A percentile compares a stretch with the other conserved stretches of the same genome.
Conservation (phyloP, 2,888 invertebrate species). For the Suillia variegata region DNA sequence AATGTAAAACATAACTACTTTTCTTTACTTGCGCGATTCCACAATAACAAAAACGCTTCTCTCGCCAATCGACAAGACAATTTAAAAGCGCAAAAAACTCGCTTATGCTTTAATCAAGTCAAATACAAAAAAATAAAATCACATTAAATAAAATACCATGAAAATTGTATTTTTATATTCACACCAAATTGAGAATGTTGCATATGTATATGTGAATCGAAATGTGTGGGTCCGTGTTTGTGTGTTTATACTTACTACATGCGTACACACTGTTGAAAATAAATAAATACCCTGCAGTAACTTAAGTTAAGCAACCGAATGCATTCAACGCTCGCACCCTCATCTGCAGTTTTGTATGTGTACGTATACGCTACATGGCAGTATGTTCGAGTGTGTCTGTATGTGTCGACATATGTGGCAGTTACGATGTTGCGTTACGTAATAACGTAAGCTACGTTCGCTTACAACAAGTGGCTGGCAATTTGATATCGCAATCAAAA, state of each 20-base stretch:
- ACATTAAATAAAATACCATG: too few relatives aligned
- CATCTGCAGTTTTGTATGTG: neutral
- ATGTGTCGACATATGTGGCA: neutral
- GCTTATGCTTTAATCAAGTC: too few relatives aligned
- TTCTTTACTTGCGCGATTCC: too few relatives aligned
- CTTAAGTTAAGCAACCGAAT: too few relatives aligned
- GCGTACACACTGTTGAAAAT: neutral
- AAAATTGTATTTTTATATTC: constrained; percentile 1
- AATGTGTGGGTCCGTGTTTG: neutral
- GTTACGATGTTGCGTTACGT: neutral
- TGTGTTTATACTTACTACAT: too few relatives aligned
- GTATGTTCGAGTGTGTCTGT: neutral
- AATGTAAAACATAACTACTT: too few relatives aligned
- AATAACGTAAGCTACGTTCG: neutral
- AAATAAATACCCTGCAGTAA: too few relatives aligned
- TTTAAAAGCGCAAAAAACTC: too few relatives aligned
- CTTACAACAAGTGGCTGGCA: constrained; percentile 51
- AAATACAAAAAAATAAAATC: too few relatives aligned
- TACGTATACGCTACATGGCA: neutral
- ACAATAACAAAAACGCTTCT: too few relatives aligned
- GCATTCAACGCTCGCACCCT: too few relatives aligned
- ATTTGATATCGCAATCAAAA: constrained; percentile 54
- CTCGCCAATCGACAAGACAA: too few relatives aligned
- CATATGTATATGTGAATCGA: neutral
- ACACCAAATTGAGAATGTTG: constrained; percentile 16